Percentiles rank a stretch among this genome's conserved stretches.
Evolutionary conservation across 2,797 vertebrate species (phyloP).

Genomic region (Loriculus beryllinus): DNA sequence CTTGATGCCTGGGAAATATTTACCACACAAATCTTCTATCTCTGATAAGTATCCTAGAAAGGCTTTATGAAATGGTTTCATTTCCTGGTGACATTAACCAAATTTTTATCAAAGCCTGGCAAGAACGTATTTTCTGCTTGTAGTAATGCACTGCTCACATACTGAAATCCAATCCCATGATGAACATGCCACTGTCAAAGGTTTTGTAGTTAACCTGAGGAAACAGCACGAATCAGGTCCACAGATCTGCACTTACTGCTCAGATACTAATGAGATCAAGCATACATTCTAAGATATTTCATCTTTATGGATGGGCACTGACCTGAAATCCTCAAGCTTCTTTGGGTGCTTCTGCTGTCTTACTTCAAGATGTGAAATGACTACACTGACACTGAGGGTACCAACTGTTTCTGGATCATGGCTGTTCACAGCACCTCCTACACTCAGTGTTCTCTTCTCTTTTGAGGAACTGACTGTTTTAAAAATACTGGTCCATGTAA

Average conservation of each 20-base stretch:
- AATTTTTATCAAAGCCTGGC: background rate
- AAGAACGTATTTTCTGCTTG: background rate
- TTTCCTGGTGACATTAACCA: background rate
- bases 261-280: background rate
- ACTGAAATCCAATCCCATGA: background rate
- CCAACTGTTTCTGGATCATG: background rate
- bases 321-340: background rate
- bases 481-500: background rate
- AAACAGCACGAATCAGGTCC: background rate
- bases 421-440: background rate
- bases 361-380: background rate
- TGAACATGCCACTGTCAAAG: background rate
- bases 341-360: background rate
- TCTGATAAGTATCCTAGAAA: background rate
- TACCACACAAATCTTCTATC: background rate
- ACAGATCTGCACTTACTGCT: background rate
- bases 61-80: background rate
- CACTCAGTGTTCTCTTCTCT: background rate
- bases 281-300: accelerated
- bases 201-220: background rate
- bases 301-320: background rate
- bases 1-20: background rate
- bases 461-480: background rate
- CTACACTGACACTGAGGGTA: background rate
- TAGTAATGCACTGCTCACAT: background rate